Conservation (phyloP, 1,140 invertebrate species). For the Dreissena rostriformis region DNA sequence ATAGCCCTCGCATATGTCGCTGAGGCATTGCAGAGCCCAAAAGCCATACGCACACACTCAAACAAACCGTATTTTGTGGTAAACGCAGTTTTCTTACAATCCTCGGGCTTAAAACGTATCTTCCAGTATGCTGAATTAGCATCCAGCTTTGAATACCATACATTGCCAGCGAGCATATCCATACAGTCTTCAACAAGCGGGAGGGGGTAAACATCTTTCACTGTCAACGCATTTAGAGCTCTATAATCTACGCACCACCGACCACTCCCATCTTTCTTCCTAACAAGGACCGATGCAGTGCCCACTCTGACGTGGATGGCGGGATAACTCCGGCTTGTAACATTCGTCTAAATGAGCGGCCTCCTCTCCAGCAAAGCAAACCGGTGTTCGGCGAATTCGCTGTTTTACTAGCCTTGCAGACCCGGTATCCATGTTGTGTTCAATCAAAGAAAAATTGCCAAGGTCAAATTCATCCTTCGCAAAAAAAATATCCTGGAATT, state of each 20-base stretch:
- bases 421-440: constrained; percentile 31
- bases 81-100: no score
- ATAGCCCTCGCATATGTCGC: no score
- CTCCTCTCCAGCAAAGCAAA: constrained; percentile 20
- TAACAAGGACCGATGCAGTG: not conserved
- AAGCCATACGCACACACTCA: no score
- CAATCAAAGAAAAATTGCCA: constrained; percentile 1
- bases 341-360: constrained; percentile 19
- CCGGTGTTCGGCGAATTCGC: constrained; percentile 1
- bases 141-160: constrained; percentile 45
- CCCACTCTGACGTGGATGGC: constrained; percentile 28
- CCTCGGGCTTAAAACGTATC: no score
- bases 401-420: constrained; percentile 32
- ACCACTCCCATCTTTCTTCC: not conserved
- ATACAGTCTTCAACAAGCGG: constrained; percentile 13
- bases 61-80: no score
- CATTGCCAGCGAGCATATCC: constrained; percentile 29
- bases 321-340: constrained; percentile 16
- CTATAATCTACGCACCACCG: constrained; percentile 29
- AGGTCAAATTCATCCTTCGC: constrained; percentile 43
- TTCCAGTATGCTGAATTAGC: constrained; percentile 30
- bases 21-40: no score
- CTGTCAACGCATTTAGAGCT: not conserved
- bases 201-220: constrained; percentile 18
- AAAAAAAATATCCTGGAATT: constrained; percentile 36